A percentile compares a stretch with the other conserved stretches of the same genome.
These are phyloP conservation scores for Botia almorhae DNA, from an alignment of 2,797 vertebrate genomes.

Conservation along the genomic window DNA sequence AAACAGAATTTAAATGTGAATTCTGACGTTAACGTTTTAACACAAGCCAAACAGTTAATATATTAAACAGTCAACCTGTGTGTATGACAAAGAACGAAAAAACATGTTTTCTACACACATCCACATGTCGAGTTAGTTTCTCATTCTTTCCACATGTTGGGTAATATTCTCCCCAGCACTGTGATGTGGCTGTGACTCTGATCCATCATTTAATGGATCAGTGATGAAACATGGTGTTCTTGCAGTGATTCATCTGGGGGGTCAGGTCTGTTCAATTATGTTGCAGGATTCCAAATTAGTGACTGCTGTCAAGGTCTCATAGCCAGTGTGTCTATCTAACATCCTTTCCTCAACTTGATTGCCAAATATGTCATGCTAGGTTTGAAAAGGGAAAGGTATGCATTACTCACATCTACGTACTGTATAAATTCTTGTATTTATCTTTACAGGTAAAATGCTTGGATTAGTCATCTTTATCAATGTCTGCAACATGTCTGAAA, in stretches of 20 bases:
- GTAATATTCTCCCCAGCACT: neutral
- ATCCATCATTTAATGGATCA: constrained; percentile 5
- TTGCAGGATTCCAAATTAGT: neutral
- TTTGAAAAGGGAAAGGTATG: neutral
- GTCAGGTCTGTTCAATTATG: neutral
- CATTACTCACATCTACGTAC: neutral
- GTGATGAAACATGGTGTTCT: constrained; percentile 19
- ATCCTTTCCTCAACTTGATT: constrained; percentile 7
- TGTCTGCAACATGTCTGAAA: too few species aligned
- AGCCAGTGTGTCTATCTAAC: constrained; percentile 3
- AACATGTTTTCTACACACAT: neutral
- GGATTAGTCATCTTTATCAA: neutral
- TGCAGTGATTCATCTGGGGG: constrained; percentile 4
- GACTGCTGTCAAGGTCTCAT: constrained; percentile 28
- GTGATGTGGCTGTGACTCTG: neutral
- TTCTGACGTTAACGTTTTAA: neutral
- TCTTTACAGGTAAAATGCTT: neutral
- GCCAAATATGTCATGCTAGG: neutral
- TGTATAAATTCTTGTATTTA: neutral
- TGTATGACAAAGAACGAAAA: neutral
- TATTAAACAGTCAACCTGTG: neutral
- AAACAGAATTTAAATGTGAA: constrained; percentile 10
- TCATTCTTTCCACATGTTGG: neutral
- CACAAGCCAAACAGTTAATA: neutral
- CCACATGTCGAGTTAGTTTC: neutral